Evolutionary conservation across 2,113 vertebrate genomes (phyloP).

Genomic region (Ptilonorhynchus violaceus): DNA sequence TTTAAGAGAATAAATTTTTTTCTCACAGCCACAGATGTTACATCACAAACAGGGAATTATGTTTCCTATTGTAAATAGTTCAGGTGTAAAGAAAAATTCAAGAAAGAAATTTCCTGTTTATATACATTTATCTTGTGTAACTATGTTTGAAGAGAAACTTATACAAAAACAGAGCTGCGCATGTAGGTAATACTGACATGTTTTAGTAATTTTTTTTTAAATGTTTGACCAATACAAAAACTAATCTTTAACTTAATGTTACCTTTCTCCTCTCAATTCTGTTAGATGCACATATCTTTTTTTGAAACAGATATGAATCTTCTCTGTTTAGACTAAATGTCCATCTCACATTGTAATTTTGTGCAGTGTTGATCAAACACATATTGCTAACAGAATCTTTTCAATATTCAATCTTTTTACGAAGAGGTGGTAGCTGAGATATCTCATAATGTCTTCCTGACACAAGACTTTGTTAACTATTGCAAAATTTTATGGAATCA

Average conservation of each 20-base stretch:
- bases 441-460: background rate
- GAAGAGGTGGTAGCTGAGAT: background rate
- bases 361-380: background rate
- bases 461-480: background rate
- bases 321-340: constrained; percentile 24
- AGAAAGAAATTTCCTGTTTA: constrained; percentile 66
- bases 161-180: background rate
- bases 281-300: background rate
- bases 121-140: constrained; percentile 45
- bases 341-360: background rate
- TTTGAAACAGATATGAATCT: constrained; percentile 39
- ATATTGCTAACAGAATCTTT: background rate
- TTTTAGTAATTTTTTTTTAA: constrained; percentile 52
- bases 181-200: constrained; percentile 35
- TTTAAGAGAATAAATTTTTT: constrained; percentile 6
- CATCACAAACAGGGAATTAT: constrained; percentile 50
- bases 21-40: constrained; percentile 60
- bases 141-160: constrained; percentile 24
- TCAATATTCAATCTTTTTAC: background rate
- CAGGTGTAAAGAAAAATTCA: constrained; percentile 65
- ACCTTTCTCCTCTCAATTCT: constrained; percentile 16
- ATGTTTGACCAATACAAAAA: constrained; percentile 53
- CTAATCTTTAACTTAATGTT: constrained; percentile 52
- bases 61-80: constrained; percentile 51
- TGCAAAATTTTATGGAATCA: background rate